Evolutionary conservation across 2,113 vertebrate species (phyloP), one percentile per base, ranked within the genome.

Genomic region (Clupea harengus): DNA sequence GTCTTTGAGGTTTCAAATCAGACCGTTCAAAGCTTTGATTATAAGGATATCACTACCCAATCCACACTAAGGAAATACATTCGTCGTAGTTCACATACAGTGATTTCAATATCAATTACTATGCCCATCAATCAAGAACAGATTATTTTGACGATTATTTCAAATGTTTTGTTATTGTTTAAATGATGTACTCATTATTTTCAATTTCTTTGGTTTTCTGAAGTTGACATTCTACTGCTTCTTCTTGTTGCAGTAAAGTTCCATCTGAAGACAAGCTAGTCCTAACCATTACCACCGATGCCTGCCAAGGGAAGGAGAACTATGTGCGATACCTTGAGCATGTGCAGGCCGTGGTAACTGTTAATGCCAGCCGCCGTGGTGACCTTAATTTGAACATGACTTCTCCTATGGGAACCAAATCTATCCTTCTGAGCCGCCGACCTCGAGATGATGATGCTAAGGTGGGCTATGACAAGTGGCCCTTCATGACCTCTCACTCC

Each of bases 391-490:
- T 99, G 94, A 99, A 99, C 94, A 97, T 99, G 97, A 99, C 98
- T 18, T 99, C 99, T 0, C 99, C 99, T 0, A 99, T 97, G 97
- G 98, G 97, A 86, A 99, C 99, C 10, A 99, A 98, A 91, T 99
- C 99, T 90, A 98, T 99, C 87, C 91, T 99, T 88, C 95, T 99
- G 90, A 99, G 99, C 92, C 96, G 97, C 25, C 95, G 99, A 57
- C 98, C 99, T 1, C 96, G 98, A 10, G 99, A 99, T 64, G 96
- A 98, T 0, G 98, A 99, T 93, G 92, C 97, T 92, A 99, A 98
- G 89, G 99, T 99, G 93, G 99, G 99, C 91, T 99, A 99, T 84
- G 98, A 99, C 95, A 99, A 99, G 90, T 99, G 99, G 99, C 99
- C 99, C 91, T 99, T 99, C 94, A 99, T 99, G 99, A 99, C 98